Evolutionary conservation across 1,140 invertebrate genomes (phyloP), one percentile per base, ranked within the genome.

Genomic region (Oedothorax gibbosus): DNA sequence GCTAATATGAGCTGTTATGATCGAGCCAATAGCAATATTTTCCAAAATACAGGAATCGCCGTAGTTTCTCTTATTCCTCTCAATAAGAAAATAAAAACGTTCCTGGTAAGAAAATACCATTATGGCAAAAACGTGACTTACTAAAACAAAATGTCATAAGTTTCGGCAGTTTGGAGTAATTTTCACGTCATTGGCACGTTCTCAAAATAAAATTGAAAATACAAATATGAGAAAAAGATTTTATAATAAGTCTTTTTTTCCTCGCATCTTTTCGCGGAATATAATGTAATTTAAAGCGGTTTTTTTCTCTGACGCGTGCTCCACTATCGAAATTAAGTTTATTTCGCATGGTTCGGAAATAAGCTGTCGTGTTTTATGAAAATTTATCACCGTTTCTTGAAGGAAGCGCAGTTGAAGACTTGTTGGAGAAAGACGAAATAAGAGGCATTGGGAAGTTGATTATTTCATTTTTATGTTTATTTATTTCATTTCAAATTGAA

Each of bases 131-230:
- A 69, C 65, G 64, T 69, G 78, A 80, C 53, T 21, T 56, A 77
- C 7, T 14, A 49, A 51, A 80, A 80, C 66, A 80, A 69, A 65
- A 80, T 56, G 53, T 80, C 54, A 77, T 64, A 64, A 62, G 35
- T 77, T 69, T 54, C n/a, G 15, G 66, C 66, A 56, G 62, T 80
- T 80, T 60, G 2, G n/a, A 10, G 50, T 69, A 69, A 71, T 80
- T 71, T 80, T 80, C 78, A 57, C 65, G 20, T 53, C 54, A 69
- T 80, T 80, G 78, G 56, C 78, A 69, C 78, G 53, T 80, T 69
- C 50, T 20, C 9, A 69, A 80, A 69, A 80, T 80, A 80, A 80
- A 69, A 71, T 71, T 80, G 66, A 80, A 80, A 80, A 21, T 35
- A 69, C 65, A 80, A 69, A 80, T 80, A 80, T 53, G 12, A 69